Percentiles rank a stretch among this genome's conserved stretches.
Evolutionary conservation across 2,797 vertebrate species (phyloP).

Genomic region (Psittacula derbiana): DNA sequence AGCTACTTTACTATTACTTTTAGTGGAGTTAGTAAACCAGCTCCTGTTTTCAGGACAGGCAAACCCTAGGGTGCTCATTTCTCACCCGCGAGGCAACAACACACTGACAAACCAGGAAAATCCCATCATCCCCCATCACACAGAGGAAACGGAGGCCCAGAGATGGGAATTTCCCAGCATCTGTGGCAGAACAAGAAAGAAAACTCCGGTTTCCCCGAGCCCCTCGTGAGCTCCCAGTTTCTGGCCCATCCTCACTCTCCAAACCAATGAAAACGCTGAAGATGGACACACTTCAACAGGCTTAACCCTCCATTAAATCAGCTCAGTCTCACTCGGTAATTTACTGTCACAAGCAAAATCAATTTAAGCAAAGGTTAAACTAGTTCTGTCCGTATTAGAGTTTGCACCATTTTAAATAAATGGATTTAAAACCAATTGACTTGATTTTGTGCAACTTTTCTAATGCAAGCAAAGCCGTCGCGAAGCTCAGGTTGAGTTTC

Average conservation of each 20-base stretch:
- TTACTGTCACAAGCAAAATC: slow-evolving; percentile 45
- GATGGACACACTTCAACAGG: slow-evolving; percentile 39
- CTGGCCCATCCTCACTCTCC: background rate
- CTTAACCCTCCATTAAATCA: slow-evolving; percentile 56
- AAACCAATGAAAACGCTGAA: background rate
- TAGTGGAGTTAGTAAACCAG: background rate
- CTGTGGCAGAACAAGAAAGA: background rate
- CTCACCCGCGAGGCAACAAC: background rate
- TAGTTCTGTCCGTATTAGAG: background rate
- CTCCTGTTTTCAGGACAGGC: background rate
- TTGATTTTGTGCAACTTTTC: slow-evolving; percentile 25
- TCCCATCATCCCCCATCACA: background rate
- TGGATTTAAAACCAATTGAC: slow-evolving; percentile 49
- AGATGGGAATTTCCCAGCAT: background rate
- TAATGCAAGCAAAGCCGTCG: background rate
- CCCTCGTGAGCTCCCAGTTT: background rate
- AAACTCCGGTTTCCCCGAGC: background rate
- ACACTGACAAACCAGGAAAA: background rate
- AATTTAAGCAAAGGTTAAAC: slow-evolving; percentile 61
- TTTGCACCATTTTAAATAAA: slow-evolving; percentile 40
- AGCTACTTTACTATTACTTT: background rate
- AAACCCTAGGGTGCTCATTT: background rate
- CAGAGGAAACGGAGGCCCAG: background rate
- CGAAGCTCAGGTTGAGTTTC: background rate
- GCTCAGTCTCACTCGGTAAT: slow-evolving; percentile 41